Evolutionary conservation across 2,113 vertebrate species (phyloP).

Genomic region (Pterocles orientalis): DNA sequence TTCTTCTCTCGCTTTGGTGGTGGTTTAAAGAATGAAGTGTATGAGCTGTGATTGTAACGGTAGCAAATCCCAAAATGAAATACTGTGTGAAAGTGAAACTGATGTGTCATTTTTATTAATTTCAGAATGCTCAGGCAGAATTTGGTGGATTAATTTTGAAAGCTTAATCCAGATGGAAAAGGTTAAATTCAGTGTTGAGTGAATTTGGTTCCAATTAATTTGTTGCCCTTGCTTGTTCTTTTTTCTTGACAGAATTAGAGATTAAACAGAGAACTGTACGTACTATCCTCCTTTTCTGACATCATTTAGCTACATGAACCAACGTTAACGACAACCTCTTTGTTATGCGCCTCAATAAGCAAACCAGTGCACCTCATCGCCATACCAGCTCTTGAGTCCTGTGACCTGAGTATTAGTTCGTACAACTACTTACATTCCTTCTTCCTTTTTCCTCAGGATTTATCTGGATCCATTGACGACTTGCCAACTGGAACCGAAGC

Average conservation of each 20-base stretch:
- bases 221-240: constrained; percentile 28
- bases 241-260: constrained; percentile 2
- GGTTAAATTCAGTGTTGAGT: constrained; percentile 47
- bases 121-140: constrained; percentile 37
- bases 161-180: constrained; percentile 65
- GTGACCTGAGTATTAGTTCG: not conserved
- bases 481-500: constrained; percentile 94
- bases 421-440: not conserved
- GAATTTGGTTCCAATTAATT: constrained; percentile 50
- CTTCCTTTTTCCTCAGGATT: constrained; percentile 80
- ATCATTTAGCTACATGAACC: not conserved
- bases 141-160: constrained; percentile 60
- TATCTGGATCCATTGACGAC: constrained; percentile 96
- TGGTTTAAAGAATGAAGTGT: not conserved
- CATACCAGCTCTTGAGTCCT: not conserved
- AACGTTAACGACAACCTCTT: not conserved
- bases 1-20: not conserved
- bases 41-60: not conserved
- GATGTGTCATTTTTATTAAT: constrained; percentile 54
- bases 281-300: not conserved
- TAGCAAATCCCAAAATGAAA: constrained; percentile 29
- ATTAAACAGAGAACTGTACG: not conserved
- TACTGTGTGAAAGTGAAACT: constrained; percentile 24
- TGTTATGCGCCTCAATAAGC: not conserved
- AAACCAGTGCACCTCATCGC: not conserved